phyloP scores from a whole-genome alignment of 1,140 invertebrate species.

The Acromyrmex heyeri region DNA sequence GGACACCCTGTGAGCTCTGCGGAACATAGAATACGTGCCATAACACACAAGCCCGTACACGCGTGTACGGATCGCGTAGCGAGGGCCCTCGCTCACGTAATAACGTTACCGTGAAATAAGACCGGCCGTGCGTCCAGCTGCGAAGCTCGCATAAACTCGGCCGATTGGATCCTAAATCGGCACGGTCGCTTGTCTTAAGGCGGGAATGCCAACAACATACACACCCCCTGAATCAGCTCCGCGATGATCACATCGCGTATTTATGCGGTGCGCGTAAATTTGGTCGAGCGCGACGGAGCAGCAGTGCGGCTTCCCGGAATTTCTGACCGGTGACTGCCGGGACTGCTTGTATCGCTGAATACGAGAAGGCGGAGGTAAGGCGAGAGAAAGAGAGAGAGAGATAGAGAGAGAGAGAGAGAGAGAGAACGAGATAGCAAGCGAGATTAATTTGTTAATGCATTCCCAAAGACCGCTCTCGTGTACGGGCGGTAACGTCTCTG shows the following conservation, averaged over 20 bases:
- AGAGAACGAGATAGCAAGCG: constrained; percentile 66
- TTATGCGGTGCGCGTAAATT: constrained; percentile 77
- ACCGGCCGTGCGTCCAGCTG: constrained; percentile 76
- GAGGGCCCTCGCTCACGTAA: constrained; percentile 69
- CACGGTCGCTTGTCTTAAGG: constrained; percentile 75
- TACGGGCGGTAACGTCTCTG: constrained; percentile 41
- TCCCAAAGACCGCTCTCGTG: constrained; percentile 46
- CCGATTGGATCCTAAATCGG: constrained; percentile 81
- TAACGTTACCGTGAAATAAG: constrained; percentile 79
- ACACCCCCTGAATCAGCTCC: constrained; percentile 70
- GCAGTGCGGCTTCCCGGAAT: constrained; percentile 71
- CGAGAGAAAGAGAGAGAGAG: constrained; percentile 54
- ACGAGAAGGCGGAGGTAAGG: constrained; percentile 30
- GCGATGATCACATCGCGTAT: constrained; percentile 78
- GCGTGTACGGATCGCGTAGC: constrained; percentile 44
- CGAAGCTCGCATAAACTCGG: constrained; percentile 80
- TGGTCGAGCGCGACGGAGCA: constrained; percentile 56
- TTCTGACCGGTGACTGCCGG: constrained; percentile 63
- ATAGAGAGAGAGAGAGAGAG: constrained; percentile 10
- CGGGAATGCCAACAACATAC: constrained; percentile 71
- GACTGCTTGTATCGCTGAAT: constrained; percentile 61
- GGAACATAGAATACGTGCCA: constrained; percentile 47
- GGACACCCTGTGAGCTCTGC: constrained; percentile 67
- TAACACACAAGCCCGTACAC: constrained; percentile 62
- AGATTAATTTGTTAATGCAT: constrained; percentile 78